Evolutionary conservation across 1,140 invertebrate genomes (phyloP).

Genomic region (Matsumurasca onukii): DNA sequence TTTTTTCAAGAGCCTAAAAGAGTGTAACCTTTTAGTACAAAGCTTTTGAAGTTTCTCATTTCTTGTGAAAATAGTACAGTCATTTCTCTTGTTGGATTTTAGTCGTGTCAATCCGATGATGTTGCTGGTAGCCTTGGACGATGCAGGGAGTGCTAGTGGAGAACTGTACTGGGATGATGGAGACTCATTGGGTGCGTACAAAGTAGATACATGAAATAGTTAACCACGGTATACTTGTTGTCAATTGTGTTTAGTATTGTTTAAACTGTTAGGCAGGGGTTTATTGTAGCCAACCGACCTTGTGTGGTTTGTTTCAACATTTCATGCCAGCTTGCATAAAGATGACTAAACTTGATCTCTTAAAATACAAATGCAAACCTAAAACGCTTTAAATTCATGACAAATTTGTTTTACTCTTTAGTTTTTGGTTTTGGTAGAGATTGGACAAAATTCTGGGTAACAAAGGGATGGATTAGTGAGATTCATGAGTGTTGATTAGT

Average conservation of each 20-base stretch:
- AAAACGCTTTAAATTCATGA: no score
- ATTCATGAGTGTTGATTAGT: no score
- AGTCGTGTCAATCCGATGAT: neutral
- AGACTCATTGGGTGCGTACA: constrained; percentile 27
- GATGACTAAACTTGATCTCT: no score
- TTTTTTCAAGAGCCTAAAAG: neutral
- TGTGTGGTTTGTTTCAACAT: no score
- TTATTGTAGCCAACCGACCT: no score
- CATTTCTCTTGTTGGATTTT: neutral
- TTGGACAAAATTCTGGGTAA: no score
- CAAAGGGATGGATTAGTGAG: no score
- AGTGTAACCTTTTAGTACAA: neutral
- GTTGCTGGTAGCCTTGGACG: constrained; percentile 37
- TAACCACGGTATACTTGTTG: neutral
- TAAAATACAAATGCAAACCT: no score
- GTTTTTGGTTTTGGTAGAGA: no score
- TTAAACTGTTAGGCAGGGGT: no score
- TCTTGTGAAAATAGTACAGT: neutral
- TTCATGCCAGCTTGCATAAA: no score
- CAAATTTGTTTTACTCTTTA: no score
- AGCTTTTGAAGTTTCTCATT: neutral
- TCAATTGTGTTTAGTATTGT: neutral
- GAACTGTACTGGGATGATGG: constrained; percentile 58
- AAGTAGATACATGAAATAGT: neutral
- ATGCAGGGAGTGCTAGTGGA: constrained; percentile 47